Base-by-base conservation (phyloP, 2,888 invertebrate species). In the Meloe dianella region DNA sequence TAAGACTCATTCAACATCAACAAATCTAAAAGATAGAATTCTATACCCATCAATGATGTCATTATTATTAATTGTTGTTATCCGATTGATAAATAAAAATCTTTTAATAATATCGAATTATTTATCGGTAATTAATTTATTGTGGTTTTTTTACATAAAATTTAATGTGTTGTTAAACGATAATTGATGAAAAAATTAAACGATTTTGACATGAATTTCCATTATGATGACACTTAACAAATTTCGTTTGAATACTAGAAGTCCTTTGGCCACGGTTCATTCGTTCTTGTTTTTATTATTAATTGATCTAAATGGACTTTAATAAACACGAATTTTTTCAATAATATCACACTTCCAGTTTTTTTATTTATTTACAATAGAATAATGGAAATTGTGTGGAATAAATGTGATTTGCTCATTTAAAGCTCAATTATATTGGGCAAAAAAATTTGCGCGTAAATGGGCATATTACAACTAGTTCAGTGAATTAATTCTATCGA, bases 71-170 rank as follows among this genome's bases (percentile, higher is more conserved):
- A 17, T n/a, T 41, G n/a, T 17, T 12, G 17, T n/a, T 17, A n/a
- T 5, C 14, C 35, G 10, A 35, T n/a, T n/a, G n/a, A 35, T 35
- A 35, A 35, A 35, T 35, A 35, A 35, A 12, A 14, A 35, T 35
- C 14, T 35, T 12, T 12, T 35, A 12, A 4, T 12, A 35, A 35
- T 35, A 35, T 66, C 58, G 9, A 57, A 27, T 54, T 30, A 58
- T 64, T 64, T 64, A 67, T 67, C 64, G 57, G n/a, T n/a, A n/a
- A n/a, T 35, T 8, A 47, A 47, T 47, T 47, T 20, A 9, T 47
- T 20, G 9, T 51, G 51, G 9, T 51, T 20, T 2, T 7, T 47
- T 20, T 17, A 8, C 8, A 8, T 35, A 38, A 59, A 67, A 64
- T 54, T n/a, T n/a, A n/a, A n/a, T n/a, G n/a, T n/a, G n/a, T n/a